Evolutionary conservation across 2,888 invertebrate species (phyloP).

Genomic region (Ornithoptera priamus): DNA sequence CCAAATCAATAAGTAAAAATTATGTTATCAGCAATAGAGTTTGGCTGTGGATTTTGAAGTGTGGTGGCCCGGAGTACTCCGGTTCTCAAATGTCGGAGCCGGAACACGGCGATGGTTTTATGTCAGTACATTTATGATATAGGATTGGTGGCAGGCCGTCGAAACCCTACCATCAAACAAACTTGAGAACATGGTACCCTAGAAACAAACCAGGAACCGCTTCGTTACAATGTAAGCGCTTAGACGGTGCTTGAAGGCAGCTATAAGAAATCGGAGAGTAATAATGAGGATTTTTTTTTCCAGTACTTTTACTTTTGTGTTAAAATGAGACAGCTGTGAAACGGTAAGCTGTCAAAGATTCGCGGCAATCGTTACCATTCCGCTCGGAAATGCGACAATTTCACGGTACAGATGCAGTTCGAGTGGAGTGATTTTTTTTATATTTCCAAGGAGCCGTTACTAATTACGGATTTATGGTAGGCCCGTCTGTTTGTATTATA

Average conservation of each 20-base stretch:
- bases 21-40: no score
- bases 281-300: not conserved
- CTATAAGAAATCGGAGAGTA: not conserved
- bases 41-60: no score
- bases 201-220: no score
- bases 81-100: no score
- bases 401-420: conserved; percentile 59
- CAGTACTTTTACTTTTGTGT: conserved; percentile 3
- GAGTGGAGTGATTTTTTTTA: conserved; percentile 52
- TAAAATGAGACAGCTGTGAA: conserved; percentile 38
- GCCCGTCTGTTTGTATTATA: conserved; percentile 32
- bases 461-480: conserved; percentile 46
- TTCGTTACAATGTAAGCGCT: not conserved
- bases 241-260: no score
- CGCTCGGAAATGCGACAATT: conserved; percentile 48
- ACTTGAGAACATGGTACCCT: no score
- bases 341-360: conserved; percentile 28
- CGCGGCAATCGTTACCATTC: conserved; percentile 33
- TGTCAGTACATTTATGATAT: no score
- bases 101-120: no score
- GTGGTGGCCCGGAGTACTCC: no score
- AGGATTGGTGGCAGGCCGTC: no score
- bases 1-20: no score
- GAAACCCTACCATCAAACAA: no score
- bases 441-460: conserved; percentile 49